Conservation (phyloP, 1,140 invertebrate species). For the Neotoxoptera formosana region DNA sequence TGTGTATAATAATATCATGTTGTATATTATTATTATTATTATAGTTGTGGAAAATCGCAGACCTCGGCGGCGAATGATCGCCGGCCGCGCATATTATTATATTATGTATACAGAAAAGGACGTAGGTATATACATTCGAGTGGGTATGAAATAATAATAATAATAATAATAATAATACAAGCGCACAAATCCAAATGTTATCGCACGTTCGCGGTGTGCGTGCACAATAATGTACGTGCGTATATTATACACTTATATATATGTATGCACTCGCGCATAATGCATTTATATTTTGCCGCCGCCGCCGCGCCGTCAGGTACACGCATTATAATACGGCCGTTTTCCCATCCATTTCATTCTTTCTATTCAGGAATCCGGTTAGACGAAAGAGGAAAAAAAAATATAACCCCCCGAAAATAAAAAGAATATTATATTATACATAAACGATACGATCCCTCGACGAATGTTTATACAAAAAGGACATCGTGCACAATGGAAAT, state of each 20-base stretch:
- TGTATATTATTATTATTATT: neutral
- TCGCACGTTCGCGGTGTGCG: neutral
- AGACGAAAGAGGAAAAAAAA: neutral
- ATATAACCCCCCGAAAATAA: neutral
- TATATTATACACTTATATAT: too few relatives aligned
- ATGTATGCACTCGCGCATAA: neutral
- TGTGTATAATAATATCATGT: neutral
- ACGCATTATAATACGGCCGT: neutral
- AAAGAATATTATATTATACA: neutral
- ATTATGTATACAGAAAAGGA: neutral
- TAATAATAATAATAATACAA: neutral
- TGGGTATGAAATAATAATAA: conserved; percentile 1
- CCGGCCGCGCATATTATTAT: neutral
- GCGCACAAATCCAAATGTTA: neutral
- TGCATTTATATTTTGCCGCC: neutral
- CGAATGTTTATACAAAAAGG: conserved; percentile 30
- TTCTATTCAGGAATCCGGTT: conserved; percentile 31
- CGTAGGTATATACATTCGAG: neutral
- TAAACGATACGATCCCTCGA: conserved; percentile 21
- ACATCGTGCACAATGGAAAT: conserved; percentile 14
- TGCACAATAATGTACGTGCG: neutral
- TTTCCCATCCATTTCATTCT: conserved; percentile 3
- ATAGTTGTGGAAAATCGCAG: neutral
- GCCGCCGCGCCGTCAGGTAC: neutral
- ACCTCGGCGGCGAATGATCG: neutral